phyloP scores from a whole-genome alignment of 2,888 invertebrate genomes.

The Deilephila porcellus region DNA sequence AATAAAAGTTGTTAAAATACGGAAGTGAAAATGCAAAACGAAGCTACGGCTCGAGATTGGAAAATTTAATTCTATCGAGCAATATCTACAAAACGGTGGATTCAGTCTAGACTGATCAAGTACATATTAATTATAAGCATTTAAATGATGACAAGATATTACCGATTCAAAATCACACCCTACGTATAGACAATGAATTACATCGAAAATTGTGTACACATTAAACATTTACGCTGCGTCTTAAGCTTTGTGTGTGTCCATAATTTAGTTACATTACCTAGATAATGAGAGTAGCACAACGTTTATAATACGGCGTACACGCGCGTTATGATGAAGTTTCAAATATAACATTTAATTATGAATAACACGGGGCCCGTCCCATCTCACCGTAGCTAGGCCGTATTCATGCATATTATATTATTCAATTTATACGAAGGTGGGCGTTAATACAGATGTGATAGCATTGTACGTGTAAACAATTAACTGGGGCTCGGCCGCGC shows the following conservation, averaged over 20 bases:
- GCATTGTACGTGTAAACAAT: slow-evolving; percentile 37
- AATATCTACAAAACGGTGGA: not conserved
- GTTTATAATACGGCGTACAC: not conserved
- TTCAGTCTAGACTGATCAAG: not conserved
- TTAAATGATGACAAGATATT: not conserved
- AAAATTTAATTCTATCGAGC: not conserved
- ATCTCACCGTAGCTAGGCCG: slow-evolving; percentile 28
- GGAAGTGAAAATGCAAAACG: not conserved
- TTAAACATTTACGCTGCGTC: slow-evolving; percentile 1
- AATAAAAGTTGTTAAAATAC: not conserved
- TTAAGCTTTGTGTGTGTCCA: slow-evolving; percentile 18
- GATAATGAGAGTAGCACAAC: slow-evolving; percentile 11
- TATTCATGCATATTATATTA: slow-evolving; percentile 24
- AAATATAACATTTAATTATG: slow-evolving; percentile 22
- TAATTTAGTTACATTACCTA: slow-evolving; percentile 27
- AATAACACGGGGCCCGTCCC: slow-evolving; percentile 29
- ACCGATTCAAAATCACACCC: not conserved
- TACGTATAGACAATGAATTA: not conserved
- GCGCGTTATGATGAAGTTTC: slow-evolving; percentile 21
- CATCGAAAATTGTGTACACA: not conserved
- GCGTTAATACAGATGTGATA: slow-evolving; percentile 36
- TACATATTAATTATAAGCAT: not conserved
- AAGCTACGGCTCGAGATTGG: not conserved
- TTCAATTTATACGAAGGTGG: slow-evolving; percentile 20
- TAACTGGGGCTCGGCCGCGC: slow-evolving; percentile 31